Evolutionary conservation across 2,888 invertebrate genomes (phyloP), one percentile per base, ranked within the genome.

Genomic region (Linyphia triangularis): DNA sequence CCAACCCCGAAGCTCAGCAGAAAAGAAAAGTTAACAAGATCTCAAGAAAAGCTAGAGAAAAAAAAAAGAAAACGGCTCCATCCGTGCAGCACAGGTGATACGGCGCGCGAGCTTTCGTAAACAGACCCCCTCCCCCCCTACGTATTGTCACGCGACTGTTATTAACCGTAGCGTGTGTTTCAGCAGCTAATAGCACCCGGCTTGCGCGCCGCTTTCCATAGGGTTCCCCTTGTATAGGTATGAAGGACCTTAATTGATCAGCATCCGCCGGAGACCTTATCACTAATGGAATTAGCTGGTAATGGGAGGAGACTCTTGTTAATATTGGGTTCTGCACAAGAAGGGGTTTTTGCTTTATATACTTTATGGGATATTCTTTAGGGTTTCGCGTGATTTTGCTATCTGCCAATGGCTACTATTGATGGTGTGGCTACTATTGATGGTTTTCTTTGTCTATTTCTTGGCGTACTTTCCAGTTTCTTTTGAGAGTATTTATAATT

Each of bases 101-200:
- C 37, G 70, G 59, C 67, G 67, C 51, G 79, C 28, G 79, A 79
- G 19, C 69, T 81, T 81, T 70, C 81, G 70, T 57, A 57, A 81
- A 51, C 79, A 65, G 57, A 51, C 33, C 81, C 69, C 81, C 69
- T 69, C 30, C 33, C n/a, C 67, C 10, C 26, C 33, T 22, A 13
- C 16, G 4, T n/a, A 16, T 51, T 30, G 79, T 81, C 86, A 81
- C 86, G 86, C 86, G 63, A 57, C 65, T 65, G 40, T 72, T 70
- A 86, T 79, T 59, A 57, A 13, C 72, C 43, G 57, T 57, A 81
- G 75, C 86, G 86, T 79, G 81, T 81, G 86, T 73, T 78, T 43
- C 51, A 40, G 51, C 59, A 26, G 37, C 43, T 69, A 43, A 40
- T 43, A 26, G 59, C 79, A 70, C 69, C 59, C 43, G 81, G 37